Evolutionary conservation across 2,113 vertebrate species (phyloP).

Genomic region (Oncorhynchus kisutch): DNA sequence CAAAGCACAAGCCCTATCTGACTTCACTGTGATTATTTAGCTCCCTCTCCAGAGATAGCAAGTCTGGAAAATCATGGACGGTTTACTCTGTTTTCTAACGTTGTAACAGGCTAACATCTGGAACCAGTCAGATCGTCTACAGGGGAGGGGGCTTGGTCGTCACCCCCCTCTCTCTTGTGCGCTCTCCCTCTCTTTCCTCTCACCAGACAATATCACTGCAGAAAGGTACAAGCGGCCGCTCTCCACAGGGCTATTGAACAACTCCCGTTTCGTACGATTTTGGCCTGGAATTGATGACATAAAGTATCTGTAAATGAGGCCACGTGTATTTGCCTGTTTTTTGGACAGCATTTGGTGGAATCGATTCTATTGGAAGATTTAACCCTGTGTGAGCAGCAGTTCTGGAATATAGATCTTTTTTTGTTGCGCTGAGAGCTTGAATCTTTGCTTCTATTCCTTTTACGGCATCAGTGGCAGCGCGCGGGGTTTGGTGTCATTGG

Average conservation of each 20-base stretch:
- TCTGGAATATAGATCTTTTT: conserved; percentile 48
- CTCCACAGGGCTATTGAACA: conserved; percentile 43
- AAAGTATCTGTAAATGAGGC: conserved; percentile 34
- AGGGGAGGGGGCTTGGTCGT: conserved; percentile 28
- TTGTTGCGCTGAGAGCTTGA: conserved; percentile 32
- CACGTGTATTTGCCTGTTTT: conserved; percentile 30
- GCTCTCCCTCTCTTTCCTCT: neutral
- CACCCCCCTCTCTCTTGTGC: neutral
- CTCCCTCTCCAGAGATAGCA: conserved; percentile 24
- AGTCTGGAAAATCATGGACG: conserved; percentile 38
- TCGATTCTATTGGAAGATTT: conserved; percentile 48
- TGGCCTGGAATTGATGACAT: conserved; percentile 44
- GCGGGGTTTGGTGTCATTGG: conserved; percentile 23
- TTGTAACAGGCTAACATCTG: conserved; percentile 71
- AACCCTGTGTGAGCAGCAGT: conserved; percentile 53
- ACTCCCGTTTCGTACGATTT: conserved; percentile 40
- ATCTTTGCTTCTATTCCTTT: conserved; percentile 25
- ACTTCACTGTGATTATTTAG: conserved; percentile 41
- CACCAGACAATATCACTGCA: conserved; percentile 54
- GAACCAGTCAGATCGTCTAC: conserved; percentile 80
- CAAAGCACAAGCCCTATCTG: conserved; percentile 12
- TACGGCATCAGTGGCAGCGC: conserved; percentile 24
- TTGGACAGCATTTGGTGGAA: conserved; percentile 40
- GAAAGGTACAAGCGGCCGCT: conserved; percentile 43
- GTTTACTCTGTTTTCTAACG: conserved; percentile 49